These are phyloP conservation scores for Circaetus gallicus DNA, from an alignment of 2,113 vertebrate species.

Conservation along the genomic window DNA sequence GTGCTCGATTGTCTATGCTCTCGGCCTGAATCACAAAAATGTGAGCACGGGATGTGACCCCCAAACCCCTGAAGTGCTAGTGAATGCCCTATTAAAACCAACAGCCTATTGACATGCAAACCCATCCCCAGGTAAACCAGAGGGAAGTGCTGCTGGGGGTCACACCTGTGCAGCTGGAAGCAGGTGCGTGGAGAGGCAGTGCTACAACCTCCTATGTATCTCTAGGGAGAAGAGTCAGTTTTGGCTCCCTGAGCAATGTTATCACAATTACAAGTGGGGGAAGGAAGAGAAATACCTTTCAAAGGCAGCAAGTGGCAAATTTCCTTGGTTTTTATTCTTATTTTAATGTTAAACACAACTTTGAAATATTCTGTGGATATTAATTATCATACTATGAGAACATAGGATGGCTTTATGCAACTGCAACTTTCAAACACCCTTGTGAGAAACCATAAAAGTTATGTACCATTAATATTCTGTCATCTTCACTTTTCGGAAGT, in stretches of 20 bases:
- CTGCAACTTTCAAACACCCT: constrained; percentile 22
- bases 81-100: neutral
- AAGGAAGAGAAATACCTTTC: neutral
- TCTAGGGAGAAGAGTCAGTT: neutral
- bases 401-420: constrained; percentile 51
- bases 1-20: fast-evolving
- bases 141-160: neutral
- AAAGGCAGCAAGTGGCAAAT: neutral
- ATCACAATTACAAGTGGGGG: neutral
- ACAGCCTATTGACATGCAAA: neutral
- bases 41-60: neutral
- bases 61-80: neutral
- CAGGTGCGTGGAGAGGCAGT: neutral
- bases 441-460: constrained; percentile 50
- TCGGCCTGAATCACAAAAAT: neutral
- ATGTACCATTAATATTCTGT: neutral
- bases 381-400: constrained; percentile 34
- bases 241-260: neutral
- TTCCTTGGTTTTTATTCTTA: neutral
- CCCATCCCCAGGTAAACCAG: neutral
- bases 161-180: neutral
- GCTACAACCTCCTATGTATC: neutral
- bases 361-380: constrained; percentile 26
- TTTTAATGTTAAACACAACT: constrained; percentile 17
- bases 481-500: neutral